These are phyloP conservation scores for Acanthacorydalis orientalis DNA, from an alignment of 2,888 invertebrate species.

Conservation along the genomic window DNA sequence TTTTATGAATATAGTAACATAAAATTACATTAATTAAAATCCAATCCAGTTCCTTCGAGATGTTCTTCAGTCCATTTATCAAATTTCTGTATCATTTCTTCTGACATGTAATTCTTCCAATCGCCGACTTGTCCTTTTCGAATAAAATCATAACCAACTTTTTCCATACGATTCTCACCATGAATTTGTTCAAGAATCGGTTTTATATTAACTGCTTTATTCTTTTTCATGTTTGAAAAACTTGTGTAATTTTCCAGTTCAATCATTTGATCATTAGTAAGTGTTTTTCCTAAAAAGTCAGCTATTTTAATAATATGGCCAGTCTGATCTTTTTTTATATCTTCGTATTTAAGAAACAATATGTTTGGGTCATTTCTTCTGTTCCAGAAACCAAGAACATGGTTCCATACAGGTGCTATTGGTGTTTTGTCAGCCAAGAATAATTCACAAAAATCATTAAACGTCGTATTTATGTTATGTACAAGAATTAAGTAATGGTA, in stretches of 20 bases:
- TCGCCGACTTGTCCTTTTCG: constrained; percentile 16
- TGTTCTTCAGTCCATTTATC: constrained; percentile 16
- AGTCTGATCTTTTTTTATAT: constrained; percentile 25
- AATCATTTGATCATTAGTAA: constrained; percentile 22
- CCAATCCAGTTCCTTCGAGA: constrained; percentile 14
- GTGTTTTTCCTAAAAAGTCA: constrained; percentile 23
- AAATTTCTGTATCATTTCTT: constrained; percentile 16
- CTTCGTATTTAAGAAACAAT: constrained; percentile 18
- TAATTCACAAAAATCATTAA: constrained; percentile 35
- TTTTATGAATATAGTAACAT: too few species aligned
- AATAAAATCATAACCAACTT: constrained; percentile 12
- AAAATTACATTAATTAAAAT: not conserved
- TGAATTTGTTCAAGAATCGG: constrained; percentile 8
- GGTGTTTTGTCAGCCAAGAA: constrained; percentile 30
- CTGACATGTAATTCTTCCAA: constrained; percentile 15
- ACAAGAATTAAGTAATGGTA: constrained; percentile 43
- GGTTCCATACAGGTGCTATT: constrained; percentile 16
- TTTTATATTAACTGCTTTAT: constrained; percentile 28
- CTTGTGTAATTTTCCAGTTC: constrained; percentile 27
- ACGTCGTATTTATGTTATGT: constrained; percentile 27
- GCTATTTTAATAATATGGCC: constrained; percentile 24
- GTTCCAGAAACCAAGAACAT: constrained; percentile 20
- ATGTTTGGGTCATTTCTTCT: constrained; percentile 19
- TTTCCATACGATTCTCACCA: constrained; percentile 12
- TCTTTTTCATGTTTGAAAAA: constrained; percentile 34